Evolutionary conservation across 1,140 invertebrate genomes (phyloP).

Genomic region (Cydia pomonella): DNA sequence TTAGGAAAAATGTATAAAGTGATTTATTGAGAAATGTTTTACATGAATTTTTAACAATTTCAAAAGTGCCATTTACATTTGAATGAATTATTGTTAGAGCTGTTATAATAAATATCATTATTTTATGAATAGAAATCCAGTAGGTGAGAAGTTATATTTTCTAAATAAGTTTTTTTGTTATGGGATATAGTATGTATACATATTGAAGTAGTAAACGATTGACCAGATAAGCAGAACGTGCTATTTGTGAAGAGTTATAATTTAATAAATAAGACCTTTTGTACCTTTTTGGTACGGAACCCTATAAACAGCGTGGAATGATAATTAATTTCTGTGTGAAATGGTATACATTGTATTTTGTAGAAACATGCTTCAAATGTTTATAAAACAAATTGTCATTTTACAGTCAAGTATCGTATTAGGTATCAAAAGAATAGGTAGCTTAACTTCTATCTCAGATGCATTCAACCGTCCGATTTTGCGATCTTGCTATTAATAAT

Average conservation of each 20-base stretch:
- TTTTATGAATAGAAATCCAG: background rate
- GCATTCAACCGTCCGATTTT: too few relatives aligned
- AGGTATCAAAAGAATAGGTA: too few relatives aligned
- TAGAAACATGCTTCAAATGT: too few relatives aligned
- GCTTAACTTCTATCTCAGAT: too few relatives aligned
- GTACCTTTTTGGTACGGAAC: too few relatives aligned
- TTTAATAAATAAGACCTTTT: too few relatives aligned
- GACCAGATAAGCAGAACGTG: background rate
- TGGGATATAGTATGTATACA: background rate
- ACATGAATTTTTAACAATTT: slow-evolving; percentile 37
- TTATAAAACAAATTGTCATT: too few relatives aligned
- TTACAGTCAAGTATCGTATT: too few relatives aligned
- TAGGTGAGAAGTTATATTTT: background rate
- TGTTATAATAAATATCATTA: slow-evolving; percentile 45
- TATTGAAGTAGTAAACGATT: background rate
- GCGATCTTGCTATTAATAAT: too few relatives aligned
- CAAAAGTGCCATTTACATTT: slow-evolving; percentile 19
- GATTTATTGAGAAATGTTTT: slow-evolving; percentile 67
- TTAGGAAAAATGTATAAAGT: slow-evolving; percentile 75
- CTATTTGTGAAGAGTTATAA: background rate
- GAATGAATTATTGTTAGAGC: slow-evolving; percentile 18
- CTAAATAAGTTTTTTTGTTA: background rate
- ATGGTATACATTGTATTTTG: background rate
- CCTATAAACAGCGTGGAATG: background rate
- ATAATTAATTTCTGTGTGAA: background rate